Conservation (phyloP, 2,797 vertebrate species). For the Acipenser ruthenus region DNA sequence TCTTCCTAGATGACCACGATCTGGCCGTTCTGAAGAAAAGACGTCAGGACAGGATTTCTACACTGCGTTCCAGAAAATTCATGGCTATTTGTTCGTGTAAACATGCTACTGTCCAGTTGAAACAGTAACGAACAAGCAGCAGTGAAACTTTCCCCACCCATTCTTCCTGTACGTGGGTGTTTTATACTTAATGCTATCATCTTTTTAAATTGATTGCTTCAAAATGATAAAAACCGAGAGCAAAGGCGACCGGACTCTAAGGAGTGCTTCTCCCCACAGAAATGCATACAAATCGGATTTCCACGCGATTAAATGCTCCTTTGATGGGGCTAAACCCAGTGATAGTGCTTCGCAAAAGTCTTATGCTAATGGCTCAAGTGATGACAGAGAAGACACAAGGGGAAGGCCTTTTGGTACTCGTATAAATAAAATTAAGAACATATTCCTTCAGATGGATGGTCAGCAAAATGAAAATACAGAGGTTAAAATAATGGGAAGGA, state of each 20-base stretch:
- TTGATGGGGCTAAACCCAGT: constrained; percentile 71
- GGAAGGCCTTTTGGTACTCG: constrained; percentile 72
- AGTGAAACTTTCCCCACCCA: constrained; percentile 12
- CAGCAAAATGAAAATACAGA: constrained; percentile 60
- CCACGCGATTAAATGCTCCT: constrained; percentile 84
- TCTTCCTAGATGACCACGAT: constrained; percentile 26
- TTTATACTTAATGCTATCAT: not conserved
- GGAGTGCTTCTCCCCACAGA: constrained; percentile 86
- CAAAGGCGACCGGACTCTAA: constrained; percentile 78
- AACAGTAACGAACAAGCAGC: constrained; percentile 20
- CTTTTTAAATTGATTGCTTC: constrained; percentile 19
- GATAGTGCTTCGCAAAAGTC: constrained; percentile 49
- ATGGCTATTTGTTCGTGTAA: constrained; percentile 38
- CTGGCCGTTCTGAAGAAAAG: constrained; percentile 36
- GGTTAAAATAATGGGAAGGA: constrained; percentile 44
- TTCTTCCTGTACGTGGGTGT: not conserved
- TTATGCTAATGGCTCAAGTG: constrained; percentile 68
- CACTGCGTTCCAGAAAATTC: constrained; percentile 30
- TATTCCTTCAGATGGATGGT: constrained; percentile 86
- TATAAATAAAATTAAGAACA: constrained; percentile 88
- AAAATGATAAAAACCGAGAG: constrained; percentile 84
- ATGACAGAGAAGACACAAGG: constrained; percentile 60
- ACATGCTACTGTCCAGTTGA: constrained; percentile 18
- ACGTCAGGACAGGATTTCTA: constrained; percentile 24
- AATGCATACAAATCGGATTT: constrained; percentile 89